Conservation (phyloP, 2,797 vertebrate species). For the Syngnathus acus region DNA sequence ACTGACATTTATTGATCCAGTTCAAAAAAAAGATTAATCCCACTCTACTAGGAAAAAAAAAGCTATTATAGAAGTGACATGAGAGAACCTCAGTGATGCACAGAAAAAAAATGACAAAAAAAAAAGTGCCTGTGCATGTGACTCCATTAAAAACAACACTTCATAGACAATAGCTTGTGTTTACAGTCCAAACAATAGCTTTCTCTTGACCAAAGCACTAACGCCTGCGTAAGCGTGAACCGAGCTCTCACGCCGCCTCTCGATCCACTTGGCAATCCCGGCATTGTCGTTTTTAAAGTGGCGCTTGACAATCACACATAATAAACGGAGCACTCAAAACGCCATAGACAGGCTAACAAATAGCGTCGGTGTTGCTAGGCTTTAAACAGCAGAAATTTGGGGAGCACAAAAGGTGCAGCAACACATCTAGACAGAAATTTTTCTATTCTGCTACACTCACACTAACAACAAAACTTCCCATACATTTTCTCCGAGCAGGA, state of each 20-base stretch:
- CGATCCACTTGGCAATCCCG: slow-evolving; percentile 33
- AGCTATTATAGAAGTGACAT: slow-evolving; percentile 10
- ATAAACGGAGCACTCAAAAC: neutral
- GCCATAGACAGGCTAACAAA: no score
- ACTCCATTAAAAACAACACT: slow-evolving; percentile 40
- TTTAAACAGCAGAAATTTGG: no score
- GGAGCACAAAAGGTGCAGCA: no score
- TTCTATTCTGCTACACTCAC: neutral
- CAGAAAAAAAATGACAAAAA: neutral
- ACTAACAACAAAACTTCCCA: neutral
- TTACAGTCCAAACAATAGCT: slow-evolving; percentile 60
- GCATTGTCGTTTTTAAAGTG: slow-evolving; percentile 35
- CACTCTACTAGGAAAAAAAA: neutral
- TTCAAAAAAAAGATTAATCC: slow-evolving; percentile 37
- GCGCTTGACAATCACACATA: slow-evolving; percentile 35
- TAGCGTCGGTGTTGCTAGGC: no score
- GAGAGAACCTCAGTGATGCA: slow-evolving; percentile 17
- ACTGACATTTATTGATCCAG: slow-evolving; percentile 36
- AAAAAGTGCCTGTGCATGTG: slow-evolving; percentile 43
- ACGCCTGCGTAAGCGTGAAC: slow-evolving; percentile 46
- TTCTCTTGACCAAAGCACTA: slow-evolving; percentile 49
- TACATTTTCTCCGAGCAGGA: no score
- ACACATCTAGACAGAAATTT: no score
- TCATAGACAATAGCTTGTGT: slow-evolving; percentile 49
- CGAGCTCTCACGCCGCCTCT: slow-evolving; percentile 42